Evolutionary conservation across 2,113 vertebrate genomes (phyloP), one percentile per base, ranked within the genome.

Genomic region (Cariama cristata): DNA sequence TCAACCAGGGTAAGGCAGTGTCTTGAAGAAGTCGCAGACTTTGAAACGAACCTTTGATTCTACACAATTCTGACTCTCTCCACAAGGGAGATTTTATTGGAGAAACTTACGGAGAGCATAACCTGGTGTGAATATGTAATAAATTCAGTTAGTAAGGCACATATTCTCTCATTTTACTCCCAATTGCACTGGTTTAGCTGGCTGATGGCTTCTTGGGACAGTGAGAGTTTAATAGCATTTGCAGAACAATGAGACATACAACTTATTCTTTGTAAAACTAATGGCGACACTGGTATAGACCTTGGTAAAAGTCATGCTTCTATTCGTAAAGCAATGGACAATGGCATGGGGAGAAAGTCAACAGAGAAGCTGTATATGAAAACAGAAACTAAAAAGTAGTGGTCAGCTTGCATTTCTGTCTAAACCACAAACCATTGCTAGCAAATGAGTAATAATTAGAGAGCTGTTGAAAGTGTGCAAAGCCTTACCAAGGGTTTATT

Each of bases 381-480:
- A 97, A 80, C 76, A 87, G 95, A 86, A 66, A 75, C 11, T 74
- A 86, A 53, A 63, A 74, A 66, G 32, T 49, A 40, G 56, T 47
- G 35, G 81, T 17, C 77, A 88, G 45, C 23, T 52, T 63, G 81
- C 56, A 80, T 85, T 93, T 96, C 90, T 82, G 42, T 77, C 67
- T 60, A 96, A 88, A 88, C 66, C 63, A 72, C 35, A 40, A 93
- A 87, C n/a, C 38, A 73, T 20, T 67, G 66, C 58, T 35, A 76
- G 52, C 47, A 90, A 72, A 93, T 44, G 45, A 94, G 69, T 86
- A 94, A 97, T 98, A 95, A 98, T 95, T 86, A 97, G 91, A 93
- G 72, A 93, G 69, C 47, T 85, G 84, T 93, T 93, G 82, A 86
- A 97, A 95, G 96, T 42, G 77, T 88, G 60, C 64, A 96, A 91